Evolutionary conservation across 2,113 vertebrate species (phyloP).

Genomic region (Rhipidura dahli): DNA sequence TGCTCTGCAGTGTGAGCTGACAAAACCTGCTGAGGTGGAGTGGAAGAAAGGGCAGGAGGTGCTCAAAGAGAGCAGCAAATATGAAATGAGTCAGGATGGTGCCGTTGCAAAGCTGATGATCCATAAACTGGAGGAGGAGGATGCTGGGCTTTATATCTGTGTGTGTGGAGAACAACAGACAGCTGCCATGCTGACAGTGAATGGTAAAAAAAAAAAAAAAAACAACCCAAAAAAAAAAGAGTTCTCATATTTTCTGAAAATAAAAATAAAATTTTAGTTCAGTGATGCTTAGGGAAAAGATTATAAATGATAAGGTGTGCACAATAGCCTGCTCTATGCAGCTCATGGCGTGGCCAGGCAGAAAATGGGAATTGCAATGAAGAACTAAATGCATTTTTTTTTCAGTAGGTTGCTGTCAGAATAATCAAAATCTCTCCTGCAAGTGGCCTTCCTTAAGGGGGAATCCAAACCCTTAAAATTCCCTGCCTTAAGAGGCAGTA

Average conservation of each 20-base stretch:
- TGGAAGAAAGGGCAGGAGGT: constrained; percentile 67
- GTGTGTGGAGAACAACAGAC: constrained; percentile 79
- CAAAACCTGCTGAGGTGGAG: constrained; percentile 57
- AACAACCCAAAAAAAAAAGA: not conserved
- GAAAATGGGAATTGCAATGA: not conserved
- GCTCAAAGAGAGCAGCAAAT: constrained; percentile 71
- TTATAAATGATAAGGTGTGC: rapidly evolving
- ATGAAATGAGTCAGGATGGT: constrained; percentile 72
- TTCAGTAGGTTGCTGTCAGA: not conserved
- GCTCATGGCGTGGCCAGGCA: not conserved
- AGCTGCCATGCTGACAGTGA: constrained; percentile 77
- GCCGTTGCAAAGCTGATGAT: constrained; percentile 69
- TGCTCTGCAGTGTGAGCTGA: constrained; percentile 63
- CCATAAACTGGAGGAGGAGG: constrained; percentile 62
- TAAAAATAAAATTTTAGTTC: not conserved
- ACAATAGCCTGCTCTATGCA: not conserved
- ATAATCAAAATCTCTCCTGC: not conserved
- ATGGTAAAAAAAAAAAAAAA: constrained; percentile 70
- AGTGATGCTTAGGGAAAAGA: not conserved
- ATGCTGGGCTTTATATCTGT: constrained; percentile 75
- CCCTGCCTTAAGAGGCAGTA: not conserved
- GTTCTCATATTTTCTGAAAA: not conserved
- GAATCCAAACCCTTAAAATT: not conserved
- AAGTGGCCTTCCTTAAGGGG: not conserved
- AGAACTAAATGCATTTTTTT: not conserved